Percentiles rank a stretch among this genome's conserved stretches.
Conservation (phyloP, 1,140 invertebrate genomes). For the Xylocopa sonorina region DNA sequence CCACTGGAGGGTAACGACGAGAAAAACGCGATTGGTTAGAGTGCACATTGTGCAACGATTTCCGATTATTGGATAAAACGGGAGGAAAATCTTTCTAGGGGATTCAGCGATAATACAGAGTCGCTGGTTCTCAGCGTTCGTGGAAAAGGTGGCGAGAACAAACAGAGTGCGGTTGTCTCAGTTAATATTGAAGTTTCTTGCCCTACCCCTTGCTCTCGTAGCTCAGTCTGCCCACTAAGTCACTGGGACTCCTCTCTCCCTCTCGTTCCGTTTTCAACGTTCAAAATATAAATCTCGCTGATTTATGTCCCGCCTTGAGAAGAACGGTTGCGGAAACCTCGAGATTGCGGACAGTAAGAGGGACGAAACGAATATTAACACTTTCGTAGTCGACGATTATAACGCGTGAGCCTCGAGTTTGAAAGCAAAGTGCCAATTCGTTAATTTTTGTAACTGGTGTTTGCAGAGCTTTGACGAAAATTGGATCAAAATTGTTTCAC, state of each 20-base stretch:
- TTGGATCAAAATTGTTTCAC: too few species aligned
- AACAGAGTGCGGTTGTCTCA: slow-evolving; percentile 67
- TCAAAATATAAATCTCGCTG: background rate
- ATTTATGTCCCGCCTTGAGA: background rate
- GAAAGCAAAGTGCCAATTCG: too few species aligned
- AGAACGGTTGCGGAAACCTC: background rate
- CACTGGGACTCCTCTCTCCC: background rate
- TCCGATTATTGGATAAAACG: slow-evolving; percentile 51
- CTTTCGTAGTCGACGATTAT: too few species aligned
- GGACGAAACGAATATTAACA: too few species aligned
- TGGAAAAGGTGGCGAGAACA: slow-evolving; percentile 63
- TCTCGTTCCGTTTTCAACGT: background rate
- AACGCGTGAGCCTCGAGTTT: too few species aligned
- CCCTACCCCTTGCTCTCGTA: slow-evolving; percentile 54
- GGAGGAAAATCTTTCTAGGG: slow-evolving; percentile 4
- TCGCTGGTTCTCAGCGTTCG: slow-evolving; percentile 31
- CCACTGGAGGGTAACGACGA: background rate
- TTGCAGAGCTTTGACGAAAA: too few species aligned
- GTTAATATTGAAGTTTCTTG: slow-evolving; percentile 76
- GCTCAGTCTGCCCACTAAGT: slow-evolving; percentile 13
- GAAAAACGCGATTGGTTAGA: background rate
- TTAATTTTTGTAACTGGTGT: too few species aligned
- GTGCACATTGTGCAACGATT: slow-evolving; percentile 37
- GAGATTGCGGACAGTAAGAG: too few species aligned
- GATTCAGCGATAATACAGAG: slow-evolving; percentile 52